Conservation (phyloP, 2,888 invertebrate species). For the Andricus quercusramuli region DNA sequence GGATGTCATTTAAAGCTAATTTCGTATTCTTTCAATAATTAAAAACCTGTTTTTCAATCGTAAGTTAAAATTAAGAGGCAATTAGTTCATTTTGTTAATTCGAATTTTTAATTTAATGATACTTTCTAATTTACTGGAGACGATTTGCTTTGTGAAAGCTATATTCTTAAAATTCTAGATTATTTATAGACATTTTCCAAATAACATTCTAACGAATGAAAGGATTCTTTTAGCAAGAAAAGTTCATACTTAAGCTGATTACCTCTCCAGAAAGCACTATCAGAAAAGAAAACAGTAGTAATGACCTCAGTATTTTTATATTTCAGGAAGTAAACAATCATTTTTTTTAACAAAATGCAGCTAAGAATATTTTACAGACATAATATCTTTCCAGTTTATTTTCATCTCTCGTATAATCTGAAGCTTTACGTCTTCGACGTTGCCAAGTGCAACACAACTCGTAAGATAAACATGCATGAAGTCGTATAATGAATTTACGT, state of each 20-base stretch:
- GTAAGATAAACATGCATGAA: slow-evolving; percentile 36
- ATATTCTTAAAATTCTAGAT: background rate
- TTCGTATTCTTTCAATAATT: background rate
- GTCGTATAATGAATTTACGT: slow-evolving; percentile 39
- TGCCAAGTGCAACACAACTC: slow-evolving; percentile 37
- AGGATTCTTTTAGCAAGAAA: too few species aligned
- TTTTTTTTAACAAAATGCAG: slow-evolving; percentile 34
- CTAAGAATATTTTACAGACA: slow-evolving; percentile 33
- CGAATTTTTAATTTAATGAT: too few species aligned
- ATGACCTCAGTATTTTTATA: background rate
- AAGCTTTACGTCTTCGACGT: slow-evolving; percentile 34
- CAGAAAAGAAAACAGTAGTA: background rate
- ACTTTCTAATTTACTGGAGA: too few species aligned
- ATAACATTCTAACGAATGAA: background rate
- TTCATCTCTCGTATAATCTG: slow-evolving; percentile 32
- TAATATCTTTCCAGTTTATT: slow-evolving; percentile 39
- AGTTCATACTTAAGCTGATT: background rate
- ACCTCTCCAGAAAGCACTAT: background rate
- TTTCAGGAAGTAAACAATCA: background rate
- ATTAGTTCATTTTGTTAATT: too few species aligned
- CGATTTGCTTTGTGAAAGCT: too few species aligned
- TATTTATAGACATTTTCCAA: background rate
- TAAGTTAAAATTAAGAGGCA: too few species aligned
- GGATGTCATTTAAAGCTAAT: background rate
- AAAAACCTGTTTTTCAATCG: background rate